Evolutionary conservation across 2,888 invertebrate genomes (phyloP).

Genomic region (Dilophus febrilis): DNA sequence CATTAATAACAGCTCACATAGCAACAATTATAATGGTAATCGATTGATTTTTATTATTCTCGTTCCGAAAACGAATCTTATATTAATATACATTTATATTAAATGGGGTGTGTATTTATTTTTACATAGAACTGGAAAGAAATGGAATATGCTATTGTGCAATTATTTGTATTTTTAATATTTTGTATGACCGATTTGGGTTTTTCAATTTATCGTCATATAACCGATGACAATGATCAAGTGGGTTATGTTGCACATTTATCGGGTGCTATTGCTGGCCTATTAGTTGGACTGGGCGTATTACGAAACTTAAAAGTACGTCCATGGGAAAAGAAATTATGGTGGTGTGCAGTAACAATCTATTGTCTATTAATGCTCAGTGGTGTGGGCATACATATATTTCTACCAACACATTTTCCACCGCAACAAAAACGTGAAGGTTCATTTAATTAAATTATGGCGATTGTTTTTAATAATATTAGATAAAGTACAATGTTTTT

Average conservation of each 20-base stretch:
- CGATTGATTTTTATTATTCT: no score
- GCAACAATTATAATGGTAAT: slow-evolving; percentile 67
- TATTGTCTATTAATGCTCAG: slow-evolving; percentile 53
- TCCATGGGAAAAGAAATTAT: slow-evolving; percentile 63
- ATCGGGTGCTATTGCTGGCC: slow-evolving; percentile 77
- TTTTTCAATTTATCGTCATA: slow-evolving; percentile 79
- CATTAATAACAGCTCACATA: slow-evolving; percentile 81
- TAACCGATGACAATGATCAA: slow-evolving; percentile 49
- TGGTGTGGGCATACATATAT: slow-evolving; percentile 56
- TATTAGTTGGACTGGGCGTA: slow-evolving; percentile 63
- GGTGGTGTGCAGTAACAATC: slow-evolving; percentile 62
- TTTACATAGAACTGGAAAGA: slow-evolving; percentile 75
- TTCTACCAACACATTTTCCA: slow-evolving; percentile 41
- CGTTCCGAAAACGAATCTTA: no score
- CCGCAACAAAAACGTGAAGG: background rate
- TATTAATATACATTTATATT: no score
- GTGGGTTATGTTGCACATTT: slow-evolving; percentile 91
- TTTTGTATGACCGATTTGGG: slow-evolving; percentile 73
- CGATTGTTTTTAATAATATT: no score
- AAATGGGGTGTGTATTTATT: background rate
- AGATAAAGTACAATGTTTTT: no score
- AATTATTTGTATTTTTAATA: slow-evolving; percentile 64
- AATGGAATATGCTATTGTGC: slow-evolving; percentile 85
- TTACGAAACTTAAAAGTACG: slow-evolving; percentile 65
- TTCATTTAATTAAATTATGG: background rate